Evolutionary conservation across 2,888 invertebrate genomes (phyloP).

Genomic region (Cheiracanthium punctorium): DNA sequence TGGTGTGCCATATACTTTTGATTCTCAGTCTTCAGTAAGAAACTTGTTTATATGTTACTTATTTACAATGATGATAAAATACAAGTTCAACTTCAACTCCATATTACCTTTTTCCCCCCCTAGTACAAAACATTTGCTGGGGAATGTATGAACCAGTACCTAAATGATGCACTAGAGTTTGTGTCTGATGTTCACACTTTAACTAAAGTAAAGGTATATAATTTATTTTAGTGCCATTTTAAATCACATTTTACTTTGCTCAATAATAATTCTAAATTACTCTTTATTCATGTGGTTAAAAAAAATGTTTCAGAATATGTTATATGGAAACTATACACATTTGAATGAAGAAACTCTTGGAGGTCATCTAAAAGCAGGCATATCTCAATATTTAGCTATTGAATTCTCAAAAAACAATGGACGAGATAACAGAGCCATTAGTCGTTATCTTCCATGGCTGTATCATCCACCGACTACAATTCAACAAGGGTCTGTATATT

Average conservation of each 20-base stretch:
- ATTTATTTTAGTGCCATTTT: too few species aligned
- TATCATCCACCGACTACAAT: constrained; percentile 86
- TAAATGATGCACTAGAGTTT: constrained; percentile 95
- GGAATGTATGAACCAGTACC: constrained; percentile 94
- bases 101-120: neutral
- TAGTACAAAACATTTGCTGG: constrained; percentile 86
- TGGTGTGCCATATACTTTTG: constrained; percentile 77
- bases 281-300: too few species aligned
- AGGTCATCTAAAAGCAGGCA: constrained; percentile 95
- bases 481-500: constrained; percentile 86
- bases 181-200: constrained; percentile 96
- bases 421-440: constrained; percentile 87
- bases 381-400: constrained; percentile 88
- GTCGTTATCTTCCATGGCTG: constrained; percentile 92
- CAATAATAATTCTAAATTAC: too few species aligned
- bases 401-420: constrained; percentile 90
- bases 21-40: constrained; percentile 57
- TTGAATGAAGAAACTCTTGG: constrained; percentile 97
- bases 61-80: neutral
- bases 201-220: constrained; percentile 92
- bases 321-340: constrained; percentile 78
- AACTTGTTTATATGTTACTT: neutral
- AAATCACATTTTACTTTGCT: too few species aligned
- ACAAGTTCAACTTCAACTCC: too few species aligned
- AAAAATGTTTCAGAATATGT: constrained; percentile 80